A percentile compares a stretch with the other conserved stretches of the same genome.
These are phyloP conservation scores for Drosophila gunungcola DNA, from an alignment of 1,140 invertebrate species.

Conservation along the genomic window DNA sequence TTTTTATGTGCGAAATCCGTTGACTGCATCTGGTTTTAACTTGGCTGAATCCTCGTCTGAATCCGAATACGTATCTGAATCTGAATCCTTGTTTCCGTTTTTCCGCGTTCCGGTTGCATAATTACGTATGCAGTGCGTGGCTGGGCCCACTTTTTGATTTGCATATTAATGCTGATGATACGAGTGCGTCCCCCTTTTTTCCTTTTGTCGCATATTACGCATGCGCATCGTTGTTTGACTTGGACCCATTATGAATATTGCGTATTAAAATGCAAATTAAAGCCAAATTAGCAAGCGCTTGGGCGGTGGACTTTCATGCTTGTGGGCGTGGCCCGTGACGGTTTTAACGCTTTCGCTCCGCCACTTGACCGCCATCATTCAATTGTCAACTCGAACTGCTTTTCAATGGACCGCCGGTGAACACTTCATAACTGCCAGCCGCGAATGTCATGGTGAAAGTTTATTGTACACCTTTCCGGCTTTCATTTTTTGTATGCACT, in stretches of 20 bases:
- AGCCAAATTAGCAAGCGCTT: constrained; percentile 68
- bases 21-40: constrained; percentile 19
- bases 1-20: constrained; percentile 19
- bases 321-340: constrained; percentile 5
- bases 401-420: constrained; percentile 9
- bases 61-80: constrained; percentile 3
- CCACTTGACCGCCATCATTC: constrained; percentile 68
- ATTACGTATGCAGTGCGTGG: constrained; percentile 62
- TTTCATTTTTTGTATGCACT: constrained; percentile 22
- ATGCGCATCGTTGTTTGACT: constrained; percentile 56
- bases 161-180: constrained; percentile 70
- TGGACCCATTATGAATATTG: constrained; percentile 59
- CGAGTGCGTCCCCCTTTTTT: constrained; percentile 12
- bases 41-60: constrained; percentile 2
- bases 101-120: constrained; percentile 38
- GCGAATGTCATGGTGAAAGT: background rate
- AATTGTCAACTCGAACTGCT: constrained; percentile 37
- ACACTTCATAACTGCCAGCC: constrained; percentile 14
- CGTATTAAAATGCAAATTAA: constrained; percentile 80
- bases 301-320: background rate
- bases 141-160: constrained; percentile 59
- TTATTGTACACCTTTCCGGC: constrained; percentile 16
- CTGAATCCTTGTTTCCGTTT: constrained; percentile 19
- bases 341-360: background rate
- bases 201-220: constrained; percentile 44